Evolutionary conservation across 2,113 vertebrate species (phyloP).

Genomic region (Pimephales promelas): DNA sequence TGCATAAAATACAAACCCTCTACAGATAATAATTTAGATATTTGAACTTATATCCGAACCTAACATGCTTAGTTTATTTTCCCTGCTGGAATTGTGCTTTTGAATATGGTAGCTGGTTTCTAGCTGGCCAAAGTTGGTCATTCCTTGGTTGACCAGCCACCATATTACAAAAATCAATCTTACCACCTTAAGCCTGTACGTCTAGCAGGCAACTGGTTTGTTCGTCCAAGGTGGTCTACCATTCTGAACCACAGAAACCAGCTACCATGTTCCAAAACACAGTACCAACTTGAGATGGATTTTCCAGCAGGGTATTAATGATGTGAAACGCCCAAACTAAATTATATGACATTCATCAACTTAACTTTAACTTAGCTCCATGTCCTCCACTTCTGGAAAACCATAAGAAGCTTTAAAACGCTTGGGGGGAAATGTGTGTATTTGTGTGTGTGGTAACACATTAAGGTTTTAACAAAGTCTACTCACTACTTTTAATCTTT

Average conservation of each 20-base stretch:
- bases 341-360: constrained; percentile 17
- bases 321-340: background rate
- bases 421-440: background rate
- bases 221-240: background rate
- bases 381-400: constrained; percentile 9
- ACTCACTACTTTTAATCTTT: constrained; percentile 36
- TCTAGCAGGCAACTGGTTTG: background rate
- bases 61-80: background rate
- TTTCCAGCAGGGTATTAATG: constrained; percentile 7
- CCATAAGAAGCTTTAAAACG: constrained; percentile 48
- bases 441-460: constrained; percentile 26
- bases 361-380: constrained; percentile 4
- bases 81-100: background rate
- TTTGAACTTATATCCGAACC: background rate
- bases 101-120: background rate
- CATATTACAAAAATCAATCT: background rate
- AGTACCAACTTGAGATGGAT: background rate
- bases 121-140: background rate
- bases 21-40: background rate
- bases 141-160: background rate
- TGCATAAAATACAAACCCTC: background rate
- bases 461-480: constrained; percentile 37
- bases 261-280: background rate
- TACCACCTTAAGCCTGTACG: background rate
- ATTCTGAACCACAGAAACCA: background rate